Conservation (phyloP, 2,888 invertebrate genomes). For the Agelastica alni region DNA sequence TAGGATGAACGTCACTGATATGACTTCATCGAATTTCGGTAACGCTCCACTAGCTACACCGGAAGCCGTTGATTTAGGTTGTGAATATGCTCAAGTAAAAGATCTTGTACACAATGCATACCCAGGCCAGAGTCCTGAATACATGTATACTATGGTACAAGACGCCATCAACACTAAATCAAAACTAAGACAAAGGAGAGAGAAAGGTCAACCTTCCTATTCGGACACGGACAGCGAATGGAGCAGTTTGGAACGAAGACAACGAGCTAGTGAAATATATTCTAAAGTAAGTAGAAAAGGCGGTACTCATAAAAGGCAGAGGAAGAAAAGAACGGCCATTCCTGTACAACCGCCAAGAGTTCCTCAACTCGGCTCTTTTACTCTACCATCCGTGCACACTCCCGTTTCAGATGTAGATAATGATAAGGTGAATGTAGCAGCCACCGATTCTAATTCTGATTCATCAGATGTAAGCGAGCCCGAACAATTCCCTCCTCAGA, state of each 20-base stretch:
- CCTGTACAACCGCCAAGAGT: constrained; percentile 82
- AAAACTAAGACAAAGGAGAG: constrained; percentile 65
- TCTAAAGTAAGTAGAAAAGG: constrained; percentile 70
- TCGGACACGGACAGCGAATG: constrained; percentile 92
- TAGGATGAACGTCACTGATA: constrained; percentile 68
- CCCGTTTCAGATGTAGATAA: constrained; percentile 46
- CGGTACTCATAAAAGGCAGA: constrained; percentile 71
- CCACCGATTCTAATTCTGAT: constrained; percentile 55
- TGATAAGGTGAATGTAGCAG: constrained; percentile 52
- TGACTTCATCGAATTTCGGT: constrained; percentile 60
- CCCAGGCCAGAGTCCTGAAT: constrained; percentile 61
- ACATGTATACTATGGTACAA: constrained; percentile 66
- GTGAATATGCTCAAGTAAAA: constrained; percentile 74
- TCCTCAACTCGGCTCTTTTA: constrained; percentile 47
- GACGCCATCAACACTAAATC: constrained; percentile 58
- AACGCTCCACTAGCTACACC: constrained; percentile 77
- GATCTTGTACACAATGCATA: constrained; percentile 64
- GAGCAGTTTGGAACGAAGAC: constrained; percentile 67
- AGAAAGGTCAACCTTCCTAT: constrained; percentile 71
- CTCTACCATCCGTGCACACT: constrained; percentile 51
- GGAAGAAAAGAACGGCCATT: constrained; percentile 76
- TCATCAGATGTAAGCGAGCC: constrained; percentile 54
- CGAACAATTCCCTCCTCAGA: constrained; percentile 46
- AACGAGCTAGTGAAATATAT: constrained; percentile 65
- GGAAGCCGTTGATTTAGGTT: constrained; percentile 75